Conservation (phyloP, 2,113 vertebrate species). For the Vulpes vulpes region DNA sequence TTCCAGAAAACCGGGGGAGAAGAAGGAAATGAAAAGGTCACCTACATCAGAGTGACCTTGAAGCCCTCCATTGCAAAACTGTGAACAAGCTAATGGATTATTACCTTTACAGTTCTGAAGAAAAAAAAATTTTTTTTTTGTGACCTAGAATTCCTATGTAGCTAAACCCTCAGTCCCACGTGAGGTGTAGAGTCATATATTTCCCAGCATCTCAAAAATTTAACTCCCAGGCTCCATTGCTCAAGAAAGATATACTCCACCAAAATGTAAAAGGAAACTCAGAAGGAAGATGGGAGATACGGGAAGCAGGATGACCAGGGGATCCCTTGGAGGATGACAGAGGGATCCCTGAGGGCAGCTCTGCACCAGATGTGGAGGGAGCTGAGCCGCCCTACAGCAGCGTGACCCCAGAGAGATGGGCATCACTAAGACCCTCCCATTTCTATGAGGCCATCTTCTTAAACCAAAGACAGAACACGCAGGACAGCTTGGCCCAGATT, state of each 20-base stretch:
- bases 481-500: background rate
- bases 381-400: background rate
- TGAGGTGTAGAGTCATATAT: background rate
- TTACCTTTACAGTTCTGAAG: conserved; percentile 30
- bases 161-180: background rate
- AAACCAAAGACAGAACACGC: background rate
- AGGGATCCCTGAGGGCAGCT: no score
- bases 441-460: background rate
- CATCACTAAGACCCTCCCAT: background rate
- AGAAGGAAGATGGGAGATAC: background rate
- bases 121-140: background rate
- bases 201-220: conserved; percentile 5
- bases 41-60: background rate
- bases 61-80: background rate
- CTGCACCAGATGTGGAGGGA: background rate
- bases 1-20: background rate
- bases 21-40: background rate
- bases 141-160: background rate
- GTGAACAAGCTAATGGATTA: background rate
- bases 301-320: background rate
- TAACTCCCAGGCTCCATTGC: background rate
- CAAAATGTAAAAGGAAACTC: conserved; percentile 1
- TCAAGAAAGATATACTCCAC: background rate
- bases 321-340: background rate
- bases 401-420: background rate